These are phyloP conservation scores for Platalea minor DNA, from an alignment of 2,797 vertebrate species.

Conservation along the genomic window DNA sequence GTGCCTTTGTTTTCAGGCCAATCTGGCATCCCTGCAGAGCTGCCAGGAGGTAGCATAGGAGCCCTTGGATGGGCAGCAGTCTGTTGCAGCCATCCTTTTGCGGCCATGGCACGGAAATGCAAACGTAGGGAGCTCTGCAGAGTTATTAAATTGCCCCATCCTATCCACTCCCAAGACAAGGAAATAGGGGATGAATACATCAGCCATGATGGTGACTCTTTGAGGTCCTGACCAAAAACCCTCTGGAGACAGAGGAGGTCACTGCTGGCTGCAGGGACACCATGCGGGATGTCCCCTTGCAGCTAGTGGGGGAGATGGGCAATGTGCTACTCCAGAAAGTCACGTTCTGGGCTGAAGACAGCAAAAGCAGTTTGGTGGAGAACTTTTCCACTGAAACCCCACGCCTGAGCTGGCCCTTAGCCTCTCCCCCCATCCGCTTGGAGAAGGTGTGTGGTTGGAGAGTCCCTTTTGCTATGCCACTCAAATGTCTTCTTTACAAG, in stretches of 20 bases:
- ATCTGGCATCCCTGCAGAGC: neutral
- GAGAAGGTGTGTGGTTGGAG: neutral
- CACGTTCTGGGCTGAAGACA: neutral
- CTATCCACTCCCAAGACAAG: neutral
- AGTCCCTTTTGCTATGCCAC: neutral
- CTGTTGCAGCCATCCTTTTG: neutral
- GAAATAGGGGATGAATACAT: neutral
- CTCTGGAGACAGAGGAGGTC: accelerated
- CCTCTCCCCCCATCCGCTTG: neutral
- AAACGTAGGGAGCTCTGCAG: neutral
- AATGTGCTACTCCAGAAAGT: neutral
- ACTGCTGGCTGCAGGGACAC: accelerated
- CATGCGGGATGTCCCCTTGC: neutral
- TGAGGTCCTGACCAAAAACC: neutral
- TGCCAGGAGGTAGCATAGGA: neutral
- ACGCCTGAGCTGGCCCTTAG: neutral
- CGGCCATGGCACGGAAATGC: neutral
- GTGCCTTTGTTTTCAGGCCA: neutral
- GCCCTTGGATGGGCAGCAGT: neutral
- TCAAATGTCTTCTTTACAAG: neutral
- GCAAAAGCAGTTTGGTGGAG: neutral
- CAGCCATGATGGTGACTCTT: neutral
- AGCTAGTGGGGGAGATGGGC: neutral
- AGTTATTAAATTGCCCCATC: neutral
- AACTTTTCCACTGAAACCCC: neutral